A percentile compares a stretch with the other conserved stretches of the same genome.
Conservation (phyloP, 2,888 invertebrate species). For the Iselma pallidipennis region DNA sequence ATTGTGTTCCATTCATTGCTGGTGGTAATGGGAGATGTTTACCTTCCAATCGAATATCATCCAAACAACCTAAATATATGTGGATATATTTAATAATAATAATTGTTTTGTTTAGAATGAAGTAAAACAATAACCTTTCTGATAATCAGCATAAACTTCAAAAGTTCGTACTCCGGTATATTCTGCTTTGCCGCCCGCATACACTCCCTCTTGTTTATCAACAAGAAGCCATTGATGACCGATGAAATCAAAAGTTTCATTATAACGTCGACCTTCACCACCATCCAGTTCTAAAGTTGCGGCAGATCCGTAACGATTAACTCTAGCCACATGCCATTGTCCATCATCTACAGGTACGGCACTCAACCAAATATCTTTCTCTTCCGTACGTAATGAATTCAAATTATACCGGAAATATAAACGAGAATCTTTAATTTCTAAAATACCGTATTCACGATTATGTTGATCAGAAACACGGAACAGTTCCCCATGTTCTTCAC, state of each 20-base stretch:
- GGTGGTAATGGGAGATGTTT: slow-evolving; percentile 93
- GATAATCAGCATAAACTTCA: slow-evolving; percentile 93
- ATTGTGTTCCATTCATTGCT: slow-evolving; percentile 93
- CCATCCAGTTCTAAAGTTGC: slow-evolving; percentile 92
- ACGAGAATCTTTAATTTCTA: slow-evolving; percentile 87
- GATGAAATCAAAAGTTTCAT: slow-evolving; percentile 87
- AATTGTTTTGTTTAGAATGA: not conserved
- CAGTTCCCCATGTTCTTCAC: slow-evolving; percentile 90
- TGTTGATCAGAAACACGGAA: slow-evolving; percentile 94
- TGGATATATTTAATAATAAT: not conserved
- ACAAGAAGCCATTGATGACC: slow-evolving; percentile 93
- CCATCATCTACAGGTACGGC: slow-evolving; percentile 92
- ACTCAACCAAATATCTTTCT: slow-evolving; percentile 87
- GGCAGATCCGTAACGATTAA: slow-evolving; percentile 89
- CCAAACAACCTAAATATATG: slow-evolving; percentile 69
- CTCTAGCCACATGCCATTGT: slow-evolving; percentile 94
- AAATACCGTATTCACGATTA: slow-evolving; percentile 90
- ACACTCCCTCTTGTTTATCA: slow-evolving; percentile 93
- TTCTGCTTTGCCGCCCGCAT: slow-evolving; percentile 94
- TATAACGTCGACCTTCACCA: slow-evolving; percentile 91
- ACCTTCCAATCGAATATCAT: slow-evolving; percentile 87
- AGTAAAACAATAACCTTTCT: slow-evolving; percentile 68
- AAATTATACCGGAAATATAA: slow-evolving; percentile 91
- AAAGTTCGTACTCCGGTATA: slow-evolving; percentile 93
- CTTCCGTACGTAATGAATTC: slow-evolving; percentile 88